Conservation (phyloP, 2,113 vertebrate genomes). For the Gyps fulvus region DNA sequence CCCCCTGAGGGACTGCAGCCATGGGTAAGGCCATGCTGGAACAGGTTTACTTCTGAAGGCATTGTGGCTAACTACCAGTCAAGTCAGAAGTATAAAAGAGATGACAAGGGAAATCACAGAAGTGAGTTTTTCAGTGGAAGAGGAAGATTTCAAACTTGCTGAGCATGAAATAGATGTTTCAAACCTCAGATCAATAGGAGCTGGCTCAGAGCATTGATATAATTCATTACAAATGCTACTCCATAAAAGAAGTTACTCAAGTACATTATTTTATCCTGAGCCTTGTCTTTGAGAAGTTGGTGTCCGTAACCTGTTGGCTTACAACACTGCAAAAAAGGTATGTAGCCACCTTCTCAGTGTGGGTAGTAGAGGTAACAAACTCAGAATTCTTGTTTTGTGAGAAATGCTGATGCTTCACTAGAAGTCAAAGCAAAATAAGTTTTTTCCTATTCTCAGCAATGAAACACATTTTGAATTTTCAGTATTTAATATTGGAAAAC, state of each 20-base stretch:
- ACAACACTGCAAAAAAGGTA: background rate
- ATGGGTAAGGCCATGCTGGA: background rate
- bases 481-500: background rate
- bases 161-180: background rate
- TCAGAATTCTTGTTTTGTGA: background rate
- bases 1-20: background rate
- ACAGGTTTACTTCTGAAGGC: background rate
- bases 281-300: background rate
- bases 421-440: background rate
- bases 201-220: background rate
- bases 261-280: background rate
- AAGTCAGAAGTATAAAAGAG: background rate
- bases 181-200: background rate
- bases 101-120: background rate
- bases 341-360: background rate
- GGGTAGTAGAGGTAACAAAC: background rate
- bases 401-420: background rate
- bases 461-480: background rate
- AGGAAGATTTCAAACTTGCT: background rate
- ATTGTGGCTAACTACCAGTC: background rate
- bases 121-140: background rate
- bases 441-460: background rate
- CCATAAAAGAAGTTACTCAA: background rate
- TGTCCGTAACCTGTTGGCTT: background rate
- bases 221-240: background rate